phyloP scores from a whole-genome alignment of 2,888 invertebrate species.

The Caenorhabditis sp. region DNA sequence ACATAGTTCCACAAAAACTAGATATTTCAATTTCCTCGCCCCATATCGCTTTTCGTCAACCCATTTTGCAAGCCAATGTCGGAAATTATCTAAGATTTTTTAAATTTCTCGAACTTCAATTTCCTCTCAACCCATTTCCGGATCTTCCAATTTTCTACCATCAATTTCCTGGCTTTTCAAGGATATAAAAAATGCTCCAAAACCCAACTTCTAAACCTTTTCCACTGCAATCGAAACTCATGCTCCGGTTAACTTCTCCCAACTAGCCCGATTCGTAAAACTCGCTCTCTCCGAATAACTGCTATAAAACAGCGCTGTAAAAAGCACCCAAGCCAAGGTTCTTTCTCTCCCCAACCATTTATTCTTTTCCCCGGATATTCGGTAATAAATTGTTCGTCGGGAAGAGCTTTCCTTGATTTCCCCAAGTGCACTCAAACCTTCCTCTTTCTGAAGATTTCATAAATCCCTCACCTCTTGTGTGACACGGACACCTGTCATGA shows the following conservation, averaged over 20 bases:
- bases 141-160: background rate
- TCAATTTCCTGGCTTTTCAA: background rate
- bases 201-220: background rate
- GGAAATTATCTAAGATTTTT: too few species aligned
- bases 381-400: constrained; percentile 17
- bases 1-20: too few species aligned
- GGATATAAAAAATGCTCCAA: background rate
- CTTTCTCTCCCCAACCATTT: constrained; percentile 1
- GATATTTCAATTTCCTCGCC: background rate
- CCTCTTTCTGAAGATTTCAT: background rate
- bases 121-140: background rate
- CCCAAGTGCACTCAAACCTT: background rate
- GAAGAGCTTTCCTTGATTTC: background rate
- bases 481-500: background rate
- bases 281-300: background rate
- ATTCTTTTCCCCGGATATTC: constrained; percentile 40
- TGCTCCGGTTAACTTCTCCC: background rate
- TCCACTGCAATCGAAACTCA: background rate
- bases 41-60: too few species aligned
- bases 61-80: too few species aligned
- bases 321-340: background rate
- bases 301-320: constrained; percentile 39
- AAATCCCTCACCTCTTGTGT: background rate
- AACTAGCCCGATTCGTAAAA: background rate
- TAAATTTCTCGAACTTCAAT: background rate